Base-by-base conservation (phyloP, 1,140 invertebrate species). In the Temnothorax nylanderi region DNA sequence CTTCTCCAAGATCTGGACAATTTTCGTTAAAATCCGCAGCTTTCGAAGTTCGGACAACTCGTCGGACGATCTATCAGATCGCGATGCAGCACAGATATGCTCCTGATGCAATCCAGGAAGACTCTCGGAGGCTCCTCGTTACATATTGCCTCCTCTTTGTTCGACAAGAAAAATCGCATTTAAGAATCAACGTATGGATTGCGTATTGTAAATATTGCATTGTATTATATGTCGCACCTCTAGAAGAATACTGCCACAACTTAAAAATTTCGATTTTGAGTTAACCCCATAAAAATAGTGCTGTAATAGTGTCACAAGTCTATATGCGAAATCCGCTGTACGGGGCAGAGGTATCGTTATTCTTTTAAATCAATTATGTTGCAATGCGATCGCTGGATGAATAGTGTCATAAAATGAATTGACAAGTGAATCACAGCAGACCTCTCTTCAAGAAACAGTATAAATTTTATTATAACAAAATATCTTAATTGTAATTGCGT, bases 121-220 rank as follows among this genome's bases (percentile, higher is more conserved):
- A 37, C n/a, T 58, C 18, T 91, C 21, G 58, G 62, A 87, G 84
- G 58, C 18, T 58, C 18, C 77, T 89, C 85, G 88, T 91, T 92
- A 87, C 88, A 10, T 13, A 11, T 11, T 5, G 85, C 74, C 56
- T 77, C 89, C 51, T 85, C 87, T 64, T 72, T 85, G 82, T 89
- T 92, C 85, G 90, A 92, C 89, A 91, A 92, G 91, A 92, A 93
- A 93, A 93, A 92, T 93, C 92, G 89, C 90, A 90, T 93, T 62
- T 67, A 72, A 91, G 69, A 91, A 81, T 77, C 74, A 84, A 60
- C 82, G 7, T 21, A 18, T 76, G 18, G 76, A 49, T 18, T 75
- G 37, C 10, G 11, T 13, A 47, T 47, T 34, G 8, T 41, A 41
- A 34, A 41, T 32, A 49, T 67, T 58, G 13, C n/a, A 26, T 1